These are phyloP conservation scores for Natator depressus DNA, from an alignment of 2,113 vertebrate genomes.

Conservation along the genomic window DNA sequence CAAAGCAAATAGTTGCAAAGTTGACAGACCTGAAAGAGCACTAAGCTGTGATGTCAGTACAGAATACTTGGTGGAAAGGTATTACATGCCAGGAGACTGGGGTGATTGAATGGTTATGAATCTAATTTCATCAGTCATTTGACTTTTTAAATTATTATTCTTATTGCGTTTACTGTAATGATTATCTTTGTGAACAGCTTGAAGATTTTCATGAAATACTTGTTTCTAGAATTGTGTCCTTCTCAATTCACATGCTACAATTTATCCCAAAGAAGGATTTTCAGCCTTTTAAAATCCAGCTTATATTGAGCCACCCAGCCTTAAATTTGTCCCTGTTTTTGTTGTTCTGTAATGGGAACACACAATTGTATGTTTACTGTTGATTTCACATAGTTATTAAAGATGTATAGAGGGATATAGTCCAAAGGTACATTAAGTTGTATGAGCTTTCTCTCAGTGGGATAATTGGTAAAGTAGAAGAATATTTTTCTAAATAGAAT, in stretches of 20 bases:
- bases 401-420: background rate
- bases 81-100: background rate
- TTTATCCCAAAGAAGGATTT: background rate
- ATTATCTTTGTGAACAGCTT: background rate
- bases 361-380: background rate
- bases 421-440: background rate
- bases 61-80: background rate
- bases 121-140: background rate
- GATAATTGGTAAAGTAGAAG: background rate
- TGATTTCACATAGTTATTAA: background rate
- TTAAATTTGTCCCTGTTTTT: background rate
- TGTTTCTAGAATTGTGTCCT: background rate
- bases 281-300: background rate
- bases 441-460: background rate
- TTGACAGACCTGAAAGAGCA: background rate
- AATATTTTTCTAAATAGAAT: background rate
- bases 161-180: background rate
- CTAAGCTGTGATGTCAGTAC: fast-evolving
- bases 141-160: background rate
- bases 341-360: background rate
- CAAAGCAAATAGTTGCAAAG: background rate
- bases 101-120: background rate
- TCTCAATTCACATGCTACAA: background rate
- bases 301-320: background rate
- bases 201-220: background rate